A percentile compares a stretch with the other conserved stretches of the same genome.
Conservation (phyloP, 2,113 vertebrate species). For the Chaetorhynchus papuensis region DNA sequence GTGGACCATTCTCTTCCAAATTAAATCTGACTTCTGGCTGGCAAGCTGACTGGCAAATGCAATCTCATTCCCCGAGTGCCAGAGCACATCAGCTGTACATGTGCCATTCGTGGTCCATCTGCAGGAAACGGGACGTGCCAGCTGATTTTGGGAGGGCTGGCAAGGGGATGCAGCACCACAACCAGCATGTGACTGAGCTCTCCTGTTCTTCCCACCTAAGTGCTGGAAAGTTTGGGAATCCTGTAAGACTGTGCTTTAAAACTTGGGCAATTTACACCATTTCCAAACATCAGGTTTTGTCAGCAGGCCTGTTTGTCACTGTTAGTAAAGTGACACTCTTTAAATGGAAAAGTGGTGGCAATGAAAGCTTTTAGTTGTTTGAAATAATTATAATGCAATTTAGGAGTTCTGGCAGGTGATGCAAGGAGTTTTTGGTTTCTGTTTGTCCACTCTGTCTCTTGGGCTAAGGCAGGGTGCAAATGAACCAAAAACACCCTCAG, state of each 20-base stretch:
- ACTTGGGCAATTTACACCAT: neutral
- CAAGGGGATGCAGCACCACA: neutral
- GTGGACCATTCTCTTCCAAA: constrained; percentile 44
- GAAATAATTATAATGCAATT: neutral
- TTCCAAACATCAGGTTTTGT: neutral
- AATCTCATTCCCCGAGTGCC: neutral
- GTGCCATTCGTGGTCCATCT: constrained; percentile 40
- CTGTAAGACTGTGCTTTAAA: neutral
- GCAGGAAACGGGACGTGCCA: neutral
- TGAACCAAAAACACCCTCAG: neutral
- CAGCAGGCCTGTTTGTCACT: neutral
- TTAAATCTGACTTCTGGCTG: constrained; percentile 45
- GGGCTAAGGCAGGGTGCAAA: neutral
- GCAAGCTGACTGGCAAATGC: constrained; percentile 22
- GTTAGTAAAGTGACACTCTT: neutral
- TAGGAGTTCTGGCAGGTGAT: neutral
- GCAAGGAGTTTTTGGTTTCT: neutral
- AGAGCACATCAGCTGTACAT: neutral
- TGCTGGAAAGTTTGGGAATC: neutral
- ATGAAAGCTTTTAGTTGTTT: neutral
- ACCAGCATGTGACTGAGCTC: neutral
- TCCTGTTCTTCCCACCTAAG: neutral
- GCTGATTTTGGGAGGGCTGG: neutral
- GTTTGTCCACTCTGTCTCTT: neutral
- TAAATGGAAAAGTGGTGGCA: neutral